Conservation (phyloP, 2,888 invertebrate genomes). For the Strigamia maritima region DNA sequence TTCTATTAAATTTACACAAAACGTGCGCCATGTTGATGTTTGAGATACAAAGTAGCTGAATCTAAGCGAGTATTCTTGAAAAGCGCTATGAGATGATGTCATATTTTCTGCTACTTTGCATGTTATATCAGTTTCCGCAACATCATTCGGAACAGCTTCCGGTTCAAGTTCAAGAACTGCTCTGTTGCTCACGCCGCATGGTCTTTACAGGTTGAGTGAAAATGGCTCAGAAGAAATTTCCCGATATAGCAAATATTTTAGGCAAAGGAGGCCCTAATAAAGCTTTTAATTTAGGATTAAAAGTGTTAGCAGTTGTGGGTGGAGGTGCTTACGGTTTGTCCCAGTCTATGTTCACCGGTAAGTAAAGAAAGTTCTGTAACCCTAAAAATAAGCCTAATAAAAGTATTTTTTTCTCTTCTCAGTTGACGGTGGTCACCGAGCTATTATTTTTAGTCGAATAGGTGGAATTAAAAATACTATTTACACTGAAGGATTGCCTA, state of each 20-base stretch:
- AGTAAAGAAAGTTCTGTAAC: slow-evolving; percentile 17
- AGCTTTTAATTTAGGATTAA: slow-evolving; percentile 75
- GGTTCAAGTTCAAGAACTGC: neutral
- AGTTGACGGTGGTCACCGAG: slow-evolving; percentile 98
- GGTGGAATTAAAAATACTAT: slow-evolving; percentile 90
- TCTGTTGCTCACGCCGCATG: neutral
- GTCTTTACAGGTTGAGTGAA: neutral
- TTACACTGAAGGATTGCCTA: slow-evolving; percentile 94
- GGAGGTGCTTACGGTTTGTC: slow-evolving; percentile 80
- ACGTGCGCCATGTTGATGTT: neutral
- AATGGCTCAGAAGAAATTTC: slow-evolving; percentile 86
- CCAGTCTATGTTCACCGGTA: slow-evolving; percentile 90
- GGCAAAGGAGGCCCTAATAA: slow-evolving; percentile 75
- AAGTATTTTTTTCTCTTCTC: slow-evolving; percentile 43
- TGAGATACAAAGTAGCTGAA: too few relatives aligned
- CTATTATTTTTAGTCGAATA: slow-evolving; percentile 95
- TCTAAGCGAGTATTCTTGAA: too few relatives aligned
- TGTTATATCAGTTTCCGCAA: neutral
- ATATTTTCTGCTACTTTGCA: neutral
- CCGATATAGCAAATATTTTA: slow-evolving; percentile 81
- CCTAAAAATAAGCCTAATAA: slow-evolving; percentile 19
- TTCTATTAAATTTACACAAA: neutral
- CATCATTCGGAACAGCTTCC: neutral
- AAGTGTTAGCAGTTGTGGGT: slow-evolving; percentile 76
- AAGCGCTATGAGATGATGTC: neutral